Conservation (phyloP, 2,888 invertebrate genomes). For the Ormyrus thymus region DNA sequence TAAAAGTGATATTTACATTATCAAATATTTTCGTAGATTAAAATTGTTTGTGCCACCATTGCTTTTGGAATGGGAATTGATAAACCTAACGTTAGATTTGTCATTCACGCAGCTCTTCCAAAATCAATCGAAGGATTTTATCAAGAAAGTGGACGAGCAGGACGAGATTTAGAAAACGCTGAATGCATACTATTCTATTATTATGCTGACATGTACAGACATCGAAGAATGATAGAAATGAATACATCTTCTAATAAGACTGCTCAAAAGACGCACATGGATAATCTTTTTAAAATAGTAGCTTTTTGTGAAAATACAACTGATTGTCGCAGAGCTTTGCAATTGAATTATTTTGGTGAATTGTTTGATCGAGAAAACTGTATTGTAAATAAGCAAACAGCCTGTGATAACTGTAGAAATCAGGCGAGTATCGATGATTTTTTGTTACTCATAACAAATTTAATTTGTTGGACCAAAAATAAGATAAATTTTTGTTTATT, state of each 20-base stretch:
- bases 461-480: too few species aligned
- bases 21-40: conserved; percentile 60
- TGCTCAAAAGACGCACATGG: conserved; percentile 85
- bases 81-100: conserved; percentile 95
- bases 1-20: neutral
- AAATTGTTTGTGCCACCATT: conserved; percentile 95
- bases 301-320: conserved; percentile 94
- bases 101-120: conserved; percentile 96
- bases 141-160: conserved; percentile 95
- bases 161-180: conserved; percentile 89
- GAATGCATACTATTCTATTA: conserved; percentile 92
- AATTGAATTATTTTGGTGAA: conserved; percentile 92
- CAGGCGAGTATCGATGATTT: conserved; percentile 74
- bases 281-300: conserved; percentile 92
- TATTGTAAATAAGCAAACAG: conserved; percentile 79
- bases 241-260: conserved; percentile 75
- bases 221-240: conserved; percentile 83
- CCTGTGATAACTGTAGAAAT: conserved; percentile 93
- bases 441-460: too few species aligned
- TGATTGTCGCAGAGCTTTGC: conserved; percentile 92
- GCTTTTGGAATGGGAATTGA: conserved; percentile 99
- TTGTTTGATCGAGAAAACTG: conserved; percentile 86
- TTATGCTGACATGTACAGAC: conserved; percentile 85
- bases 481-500: conserved; percentile 44
- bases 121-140: conserved; percentile 91